These are phyloP conservation scores for Leptarthrus brevirostris DNA, from an alignment of 2,888 invertebrate species.

Conservation along the genomic window DNA sequence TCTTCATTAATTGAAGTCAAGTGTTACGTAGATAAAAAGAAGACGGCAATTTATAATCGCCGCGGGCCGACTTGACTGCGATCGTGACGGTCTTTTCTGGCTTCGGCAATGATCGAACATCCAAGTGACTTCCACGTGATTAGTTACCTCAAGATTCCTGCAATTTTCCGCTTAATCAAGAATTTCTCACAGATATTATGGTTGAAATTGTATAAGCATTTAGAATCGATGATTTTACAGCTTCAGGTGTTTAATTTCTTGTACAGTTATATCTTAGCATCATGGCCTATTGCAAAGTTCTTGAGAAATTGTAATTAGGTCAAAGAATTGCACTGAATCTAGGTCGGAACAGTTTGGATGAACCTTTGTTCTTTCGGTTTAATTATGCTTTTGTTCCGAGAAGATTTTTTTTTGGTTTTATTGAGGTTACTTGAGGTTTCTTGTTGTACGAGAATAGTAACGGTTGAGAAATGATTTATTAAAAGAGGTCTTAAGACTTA, in stretches of 20 bases:
- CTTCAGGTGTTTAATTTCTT: slow-evolving; percentile 43
- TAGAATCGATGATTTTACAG: slow-evolving; percentile 39
- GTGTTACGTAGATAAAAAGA: slow-evolving; percentile 36
- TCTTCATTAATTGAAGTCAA: too few relatives aligned
- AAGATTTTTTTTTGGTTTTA: too few relatives aligned
- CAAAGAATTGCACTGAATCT: neutral
- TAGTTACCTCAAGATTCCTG: slow-evolving; percentile 30
- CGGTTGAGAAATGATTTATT: too few relatives aligned
- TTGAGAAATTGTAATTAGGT: slow-evolving; percentile 38
- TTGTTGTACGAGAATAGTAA: too few relatives aligned
- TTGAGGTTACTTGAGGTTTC: too few relatives aligned
- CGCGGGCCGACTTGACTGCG: neutral
- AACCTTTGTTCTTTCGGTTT: neutral
- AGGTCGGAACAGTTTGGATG: slow-evolving; percentile 28
- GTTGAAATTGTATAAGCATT: slow-evolving; percentile 36
- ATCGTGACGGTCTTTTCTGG: slow-evolving; percentile 29
- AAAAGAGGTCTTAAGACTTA: too few relatives aligned
- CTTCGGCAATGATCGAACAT: slow-evolving; percentile 25
- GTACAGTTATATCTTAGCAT: slow-evolving; percentile 32
- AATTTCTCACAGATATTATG: slow-evolving; percentile 43
- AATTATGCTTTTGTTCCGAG: too few relatives aligned
- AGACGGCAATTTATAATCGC: neutral
- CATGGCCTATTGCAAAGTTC: slow-evolving; percentile 29
- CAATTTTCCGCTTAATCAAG: slow-evolving; percentile 42
- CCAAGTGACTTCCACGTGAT: slow-evolving; percentile 40